phyloP scores from a whole-genome alignment of 2,113 vertebrate genomes.

The Xiphorhynchus elegans region DNA sequence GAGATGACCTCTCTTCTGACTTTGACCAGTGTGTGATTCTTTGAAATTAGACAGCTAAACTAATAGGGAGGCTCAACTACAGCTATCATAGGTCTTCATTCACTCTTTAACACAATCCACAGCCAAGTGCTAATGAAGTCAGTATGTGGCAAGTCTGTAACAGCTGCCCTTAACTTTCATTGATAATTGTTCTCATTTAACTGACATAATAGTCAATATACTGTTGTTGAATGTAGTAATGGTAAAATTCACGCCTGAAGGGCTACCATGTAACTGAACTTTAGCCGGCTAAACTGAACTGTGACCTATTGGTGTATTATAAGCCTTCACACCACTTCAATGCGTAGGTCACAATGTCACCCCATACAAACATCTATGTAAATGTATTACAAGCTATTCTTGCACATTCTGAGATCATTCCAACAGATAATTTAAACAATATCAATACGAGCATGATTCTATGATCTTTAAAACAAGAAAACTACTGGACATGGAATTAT shows the following conservation, averaged over 20 bases:
- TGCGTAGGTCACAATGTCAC: slow-evolving; percentile 7
- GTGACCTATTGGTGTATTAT: slow-evolving; percentile 75
- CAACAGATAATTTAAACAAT: slow-evolving; percentile 30
- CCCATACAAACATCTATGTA: slow-evolving; percentile 5
- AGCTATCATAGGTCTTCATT: slow-evolving; percentile 58
- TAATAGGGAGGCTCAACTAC: slow-evolving; percentile 57
- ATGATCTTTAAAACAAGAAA: background rate
- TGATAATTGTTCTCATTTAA: slow-evolving; percentile 74
- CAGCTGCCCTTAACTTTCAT: slow-evolving; percentile 64
- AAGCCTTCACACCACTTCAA: slow-evolving; percentile 59
- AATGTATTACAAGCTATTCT: slow-evolving; percentile 37
- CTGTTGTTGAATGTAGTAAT: slow-evolving; percentile 69
- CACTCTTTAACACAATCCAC: slow-evolving; percentile 56
- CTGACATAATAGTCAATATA: slow-evolving; percentile 74
- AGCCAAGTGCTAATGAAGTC: slow-evolving; percentile 65
- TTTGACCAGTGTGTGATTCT: background rate
- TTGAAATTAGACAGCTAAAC: slow-evolving; percentile 33
- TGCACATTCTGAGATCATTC: slow-evolving; percentile 38
- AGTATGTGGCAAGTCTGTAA: slow-evolving; percentile 68
- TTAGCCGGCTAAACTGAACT: slow-evolving; percentile 77
- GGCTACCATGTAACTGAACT: slow-evolving; percentile 79
- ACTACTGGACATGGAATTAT: background rate
- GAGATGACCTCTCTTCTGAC: background rate
- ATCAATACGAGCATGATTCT: background rate
- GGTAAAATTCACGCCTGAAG: slow-evolving; percentile 75